phyloP scores from a whole-genome alignment of 2,113 vertebrate species.

The Indicator indicator region DNA sequence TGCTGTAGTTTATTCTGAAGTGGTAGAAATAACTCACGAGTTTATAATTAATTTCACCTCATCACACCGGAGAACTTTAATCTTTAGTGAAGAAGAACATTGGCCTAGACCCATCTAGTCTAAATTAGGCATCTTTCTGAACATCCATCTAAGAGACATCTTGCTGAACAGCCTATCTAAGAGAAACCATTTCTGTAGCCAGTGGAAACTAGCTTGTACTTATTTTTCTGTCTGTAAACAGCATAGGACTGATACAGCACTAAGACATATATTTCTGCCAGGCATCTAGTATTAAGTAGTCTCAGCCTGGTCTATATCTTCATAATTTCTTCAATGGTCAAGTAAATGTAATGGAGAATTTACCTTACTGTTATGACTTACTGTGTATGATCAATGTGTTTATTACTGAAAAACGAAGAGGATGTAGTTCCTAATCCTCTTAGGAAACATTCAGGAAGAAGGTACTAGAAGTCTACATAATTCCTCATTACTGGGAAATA shows the following conservation, averaged over 20 bases:
- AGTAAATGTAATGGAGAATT: not conserved
- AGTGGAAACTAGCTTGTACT: not conserved
- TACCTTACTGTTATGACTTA: not conserved
- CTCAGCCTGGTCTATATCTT: not conserved
- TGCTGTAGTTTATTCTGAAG: not conserved
- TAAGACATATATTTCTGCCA: not conserved
- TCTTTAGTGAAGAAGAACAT: not conserved
- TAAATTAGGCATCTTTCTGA: not conserved
- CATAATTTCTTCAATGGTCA: not conserved
- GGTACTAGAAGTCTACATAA: not conserved
- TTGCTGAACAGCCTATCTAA: not conserved
- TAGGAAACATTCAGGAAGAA: not conserved
- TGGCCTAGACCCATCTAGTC: not conserved
- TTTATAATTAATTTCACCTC: not conserved
- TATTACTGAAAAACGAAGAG: not conserved
- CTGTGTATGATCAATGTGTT: not conserved
- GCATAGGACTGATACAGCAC: not conserved
- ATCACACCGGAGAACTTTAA: not conserved
- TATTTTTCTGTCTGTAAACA: not conserved
- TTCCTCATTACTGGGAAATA: not conserved
- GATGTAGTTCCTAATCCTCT: not conserved
- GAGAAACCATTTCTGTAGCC: not conserved
- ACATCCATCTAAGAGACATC: not conserved
- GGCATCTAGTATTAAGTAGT: not conserved
- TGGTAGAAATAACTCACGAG: not conserved